Evolutionary conservation across 1,140 invertebrate genomes (phyloP).

Genomic region (Uloborus diversus): DNA sequence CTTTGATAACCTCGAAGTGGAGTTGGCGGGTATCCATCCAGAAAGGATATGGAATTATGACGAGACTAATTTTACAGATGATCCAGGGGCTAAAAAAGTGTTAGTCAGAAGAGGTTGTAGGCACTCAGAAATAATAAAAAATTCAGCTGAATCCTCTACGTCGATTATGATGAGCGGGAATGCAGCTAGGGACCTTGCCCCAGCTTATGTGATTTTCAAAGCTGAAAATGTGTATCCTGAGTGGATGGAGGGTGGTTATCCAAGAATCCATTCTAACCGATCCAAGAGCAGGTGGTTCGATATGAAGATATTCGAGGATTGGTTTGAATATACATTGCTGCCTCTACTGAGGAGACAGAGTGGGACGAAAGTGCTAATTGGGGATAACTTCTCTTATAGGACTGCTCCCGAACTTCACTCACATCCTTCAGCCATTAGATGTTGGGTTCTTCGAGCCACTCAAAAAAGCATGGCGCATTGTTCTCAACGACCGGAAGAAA

Average conservation of each 20-base stretch:
- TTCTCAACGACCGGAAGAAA: no score
- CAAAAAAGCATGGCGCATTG: no score
- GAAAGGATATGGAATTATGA: background rate
- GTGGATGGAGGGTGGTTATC: background rate
- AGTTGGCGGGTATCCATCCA: background rate
- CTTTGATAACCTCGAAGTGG: background rate
- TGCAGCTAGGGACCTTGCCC: background rate
- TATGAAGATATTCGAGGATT: background rate
- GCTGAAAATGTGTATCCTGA: background rate
- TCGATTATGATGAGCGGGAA: background rate
- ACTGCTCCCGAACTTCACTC: no score
- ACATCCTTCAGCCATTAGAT: no score
- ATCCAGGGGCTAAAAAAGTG: background rate
- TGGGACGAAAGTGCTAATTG: background rate
- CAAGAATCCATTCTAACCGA: background rate
- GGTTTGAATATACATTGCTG: background rate
- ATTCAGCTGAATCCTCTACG: background rate
- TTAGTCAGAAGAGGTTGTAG: background rate
- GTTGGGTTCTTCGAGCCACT: no score
- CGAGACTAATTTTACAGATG: background rate
- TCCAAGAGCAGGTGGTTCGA: background rate
- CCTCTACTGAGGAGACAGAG: background rate
- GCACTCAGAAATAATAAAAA: background rate
- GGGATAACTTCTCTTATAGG: no score
- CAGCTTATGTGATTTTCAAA: background rate